Percentiles rank a stretch among this genome's conserved stretches.
These are phyloP conservation scores for Andrena minutula DNA, from an alignment of 2,888 invertebrate species.

Conservation along the genomic window DNA sequence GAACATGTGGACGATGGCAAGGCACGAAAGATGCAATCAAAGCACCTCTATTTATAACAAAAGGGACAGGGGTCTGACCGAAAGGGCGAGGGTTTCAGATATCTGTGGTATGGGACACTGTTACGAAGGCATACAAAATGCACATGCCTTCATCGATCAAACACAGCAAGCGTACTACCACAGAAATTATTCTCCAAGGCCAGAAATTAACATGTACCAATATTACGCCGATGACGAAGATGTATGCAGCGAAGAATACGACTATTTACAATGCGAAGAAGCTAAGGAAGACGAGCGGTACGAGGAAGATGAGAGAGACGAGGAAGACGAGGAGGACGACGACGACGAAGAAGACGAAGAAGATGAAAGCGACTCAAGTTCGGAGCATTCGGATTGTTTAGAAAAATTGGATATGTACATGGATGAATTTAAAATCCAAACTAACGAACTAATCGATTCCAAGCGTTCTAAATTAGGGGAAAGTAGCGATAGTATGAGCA, in stretches of 20 bases:
- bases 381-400: conserved; percentile 89
- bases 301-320: conserved; percentile 15
- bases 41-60: no score
- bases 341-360: conserved; percentile 86
- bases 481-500: no score
- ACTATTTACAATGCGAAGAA: background rate
- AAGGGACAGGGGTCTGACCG: no score
- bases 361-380: conserved; percentile 85
- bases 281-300: conserved; percentile 16
- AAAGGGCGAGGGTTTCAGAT: no score
- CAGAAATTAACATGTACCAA: no score
- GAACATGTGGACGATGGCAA: no score
- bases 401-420: conserved; percentile 91
- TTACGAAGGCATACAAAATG: no score
- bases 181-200: no score
- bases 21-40: no score
- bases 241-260: conserved; percentile 3
- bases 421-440: conserved; percentile 90
- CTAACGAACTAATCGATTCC: conserved; percentile 87
- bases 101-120: no score
- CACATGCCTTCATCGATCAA: no score
- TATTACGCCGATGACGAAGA: background rate
- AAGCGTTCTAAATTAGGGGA: background rate
- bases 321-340: conserved; percentile 82
- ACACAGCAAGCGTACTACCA: no score